Evolutionary conservation across 2,888 invertebrate species (phyloP), one percentile per base, ranked within the genome.

Genomic region (Cetonia aurata): DNA sequence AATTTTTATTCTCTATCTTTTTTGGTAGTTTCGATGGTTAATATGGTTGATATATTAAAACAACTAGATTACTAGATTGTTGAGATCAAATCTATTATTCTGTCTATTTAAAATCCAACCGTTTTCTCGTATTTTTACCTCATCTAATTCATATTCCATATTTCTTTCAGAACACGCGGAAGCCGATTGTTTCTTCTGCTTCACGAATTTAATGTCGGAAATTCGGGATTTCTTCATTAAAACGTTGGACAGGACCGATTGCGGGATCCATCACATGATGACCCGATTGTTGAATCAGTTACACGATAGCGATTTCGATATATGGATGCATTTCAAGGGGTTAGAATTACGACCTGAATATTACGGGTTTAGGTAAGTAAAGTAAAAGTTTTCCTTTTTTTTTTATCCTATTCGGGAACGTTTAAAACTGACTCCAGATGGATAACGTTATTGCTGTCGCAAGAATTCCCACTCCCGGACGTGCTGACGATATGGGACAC

Each of bases 401-500:
- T n/a, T n/a, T n/a, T n/a, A n/a, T n/a, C n/a, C n/a, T n/a, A n/a
- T n/a, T n/a, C n/a, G n/a, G n/a, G n/a, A n/a, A n/a, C n/a, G n/a
- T 17, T 19, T 50, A 15, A 25, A 25, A 25, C 17, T n/a, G 17
- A 81, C 86, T 85, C 17, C 82, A 94, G 98, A 76, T 99, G 99
- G 99, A 87, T 99, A 72, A 98, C 98, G 0, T 86, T 99, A 48
- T 85, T 99, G 65, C 87, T 99, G 6, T 98, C 98, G 1, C 99
- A 99, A 88, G 99, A 99, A 86, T 99, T 99, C 85, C 94, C 96
- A 19, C 87, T 99, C 76, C 99, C 99, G 50, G 99, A 99, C 85
- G 96, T 99, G 0, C 91, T 99, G 79, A 89, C 98, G 74, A 93
- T 99, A 79, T 99, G 99, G 99, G 99, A 99, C 84, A 94, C 97